phyloP scores from a whole-genome alignment of 1,140 invertebrate genomes.

The Lerema accius region DNA sequence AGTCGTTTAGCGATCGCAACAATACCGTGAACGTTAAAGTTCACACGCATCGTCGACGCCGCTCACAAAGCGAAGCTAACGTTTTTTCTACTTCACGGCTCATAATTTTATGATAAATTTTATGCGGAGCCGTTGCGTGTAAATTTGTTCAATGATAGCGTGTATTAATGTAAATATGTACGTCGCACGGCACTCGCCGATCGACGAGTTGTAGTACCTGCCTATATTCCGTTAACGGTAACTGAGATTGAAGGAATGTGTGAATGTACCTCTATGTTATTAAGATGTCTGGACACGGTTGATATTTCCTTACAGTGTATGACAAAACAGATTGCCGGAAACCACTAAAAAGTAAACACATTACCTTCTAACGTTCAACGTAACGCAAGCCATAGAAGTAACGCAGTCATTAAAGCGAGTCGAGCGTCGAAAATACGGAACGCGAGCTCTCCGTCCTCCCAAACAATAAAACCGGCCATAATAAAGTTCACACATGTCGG shows the following conservation, averaged over 20 bases:
- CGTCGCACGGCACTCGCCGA: slow-evolving; percentile 17
- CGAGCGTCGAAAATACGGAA: slow-evolving; percentile 33
- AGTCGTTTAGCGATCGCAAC: slow-evolving; percentile 45
- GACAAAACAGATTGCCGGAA: neutral
- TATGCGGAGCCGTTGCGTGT: slow-evolving; percentile 51
- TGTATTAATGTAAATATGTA: slow-evolving; percentile 40
- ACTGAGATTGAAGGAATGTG: slow-evolving; percentile 1
- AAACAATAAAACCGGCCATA: slow-evolving; percentile 61
- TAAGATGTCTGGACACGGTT: too few relatives aligned
- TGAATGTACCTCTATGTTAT: too few relatives aligned
- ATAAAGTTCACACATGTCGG: slow-evolving; percentile 73
- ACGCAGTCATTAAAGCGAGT: slow-evolving; percentile 44
- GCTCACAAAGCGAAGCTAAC: slow-evolving; percentile 53
- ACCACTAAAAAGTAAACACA: neutral
- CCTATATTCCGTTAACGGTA: slow-evolving; percentile 2
- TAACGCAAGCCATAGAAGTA: slow-evolving; percentile 52
- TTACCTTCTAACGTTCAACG: slow-evolving; percentile 38
- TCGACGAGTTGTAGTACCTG: neutral
- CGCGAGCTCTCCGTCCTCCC: slow-evolving; percentile 32
- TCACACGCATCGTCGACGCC: slow-evolving; percentile 59
- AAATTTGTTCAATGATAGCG: slow-evolving; percentile 54
- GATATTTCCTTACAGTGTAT: too few relatives aligned
- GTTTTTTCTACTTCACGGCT: slow-evolving; percentile 50
- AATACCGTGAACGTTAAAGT: slow-evolving; percentile 41
- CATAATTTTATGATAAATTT: slow-evolving; percentile 57